Base-by-base conservation (phyloP, 2,113 vertebrate species). In the Herpetotheres cachinnans region DNA sequence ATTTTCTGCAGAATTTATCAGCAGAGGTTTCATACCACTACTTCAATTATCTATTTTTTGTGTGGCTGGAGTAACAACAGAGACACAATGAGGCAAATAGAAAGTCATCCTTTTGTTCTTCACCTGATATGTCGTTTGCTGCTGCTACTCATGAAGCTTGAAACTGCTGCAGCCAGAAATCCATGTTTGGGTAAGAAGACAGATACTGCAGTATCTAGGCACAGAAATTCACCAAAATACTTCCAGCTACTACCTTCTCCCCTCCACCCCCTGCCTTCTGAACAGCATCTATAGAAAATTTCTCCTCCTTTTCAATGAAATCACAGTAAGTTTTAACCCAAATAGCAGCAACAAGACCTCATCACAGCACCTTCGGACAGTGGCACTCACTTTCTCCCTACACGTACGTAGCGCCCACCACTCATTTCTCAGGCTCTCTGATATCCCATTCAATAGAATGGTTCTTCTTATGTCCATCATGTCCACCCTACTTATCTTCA, bases 361-460 rank as follows among this genome's bases (percentile, higher is more conserved):
- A n/a, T 15, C 16, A 32, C 26, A 55, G 20, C 38, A 69, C 10
- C 55, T 81, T 61, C 1, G 6, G 36, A 58, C 59, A 91, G 44
- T 29, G 50, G 10, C 36, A 70, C 17, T 61, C 14, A 8, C 25
- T 79, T 78, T 32, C 38, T 94, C 42, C 56, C 61, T 67, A 7
- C 42, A 32, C 1, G 1, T 12, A 2, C 0, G 1, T 21, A 47
- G 25, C 21, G 55, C 10, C 38, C 42, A 49, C 70, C 71, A 42
- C 52, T 88, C 70, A 46, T 79, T 71, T 67, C 17, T 69, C 55
- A 82, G 67, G 29, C 13, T 77, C 61, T 67, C 63, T 84, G 77
- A 84, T 18, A 67, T 38, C 36, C 38, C 47, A n/a, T 82, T 91
- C 56, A 71, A n/a, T 59, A 36, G 19, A 85, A 79, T 46, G 71